Percentiles rank a stretch among this genome's conserved stretches.
Evolutionary conservation across 2,797 vertebrate genomes (phyloP).

Genomic region (Myotis daubentonii): DNA sequence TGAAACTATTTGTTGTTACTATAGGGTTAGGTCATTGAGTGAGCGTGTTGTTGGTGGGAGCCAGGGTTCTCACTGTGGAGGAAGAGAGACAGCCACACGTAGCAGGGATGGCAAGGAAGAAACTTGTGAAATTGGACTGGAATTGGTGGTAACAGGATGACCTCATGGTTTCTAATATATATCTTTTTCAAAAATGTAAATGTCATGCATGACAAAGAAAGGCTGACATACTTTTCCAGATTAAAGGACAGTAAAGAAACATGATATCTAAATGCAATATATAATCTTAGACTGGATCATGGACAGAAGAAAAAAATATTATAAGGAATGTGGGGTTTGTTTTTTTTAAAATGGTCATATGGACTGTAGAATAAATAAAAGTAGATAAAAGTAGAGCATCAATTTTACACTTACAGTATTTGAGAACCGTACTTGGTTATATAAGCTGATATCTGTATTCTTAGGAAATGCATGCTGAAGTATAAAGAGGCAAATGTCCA

Average conservation of each 20-base stretch:
- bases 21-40: background rate
- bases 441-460: background rate
- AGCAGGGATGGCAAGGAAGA: background rate
- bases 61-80: background rate
- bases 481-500: background rate
- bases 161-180: background rate
- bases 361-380: background rate
- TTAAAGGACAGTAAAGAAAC: background rate
- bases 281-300: background rate
- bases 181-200: background rate
- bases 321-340: background rate
- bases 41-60: background rate
- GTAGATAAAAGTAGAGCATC: background rate
- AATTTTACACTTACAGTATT: background rate
- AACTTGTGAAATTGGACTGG: background rate
- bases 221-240: background rate
- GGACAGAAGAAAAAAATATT: background rate
- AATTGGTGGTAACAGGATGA: background rate
- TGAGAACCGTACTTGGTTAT: background rate
- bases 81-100: background rate
- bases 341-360: background rate
- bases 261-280: background rate
- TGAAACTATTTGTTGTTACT: constrained; percentile 16
- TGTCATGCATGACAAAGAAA: background rate
- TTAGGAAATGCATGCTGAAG: background rate